A percentile compares a stretch with the other conserved stretches of the same genome.
phyloP scores from a whole-genome alignment of 2,797 vertebrate species.

The Thamnophis elegans region DNA sequence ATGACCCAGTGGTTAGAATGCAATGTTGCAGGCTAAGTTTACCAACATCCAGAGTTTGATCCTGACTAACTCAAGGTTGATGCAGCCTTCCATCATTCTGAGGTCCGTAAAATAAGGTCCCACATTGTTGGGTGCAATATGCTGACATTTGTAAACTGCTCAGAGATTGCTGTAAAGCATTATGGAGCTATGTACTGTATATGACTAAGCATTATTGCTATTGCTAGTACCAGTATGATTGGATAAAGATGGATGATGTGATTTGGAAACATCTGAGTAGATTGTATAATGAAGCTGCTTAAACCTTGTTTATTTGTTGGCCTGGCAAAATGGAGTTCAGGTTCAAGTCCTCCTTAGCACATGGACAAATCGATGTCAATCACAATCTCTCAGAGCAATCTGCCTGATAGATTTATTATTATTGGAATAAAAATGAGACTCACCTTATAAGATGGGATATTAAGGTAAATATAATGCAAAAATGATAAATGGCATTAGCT shows the following conservation, averaged over 20 bases:
- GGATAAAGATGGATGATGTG: neutral
- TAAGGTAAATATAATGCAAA: neutral
- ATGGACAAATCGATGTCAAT: neutral
- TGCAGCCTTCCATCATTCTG: neutral
- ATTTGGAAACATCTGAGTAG: neutral
- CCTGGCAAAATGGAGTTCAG: neutral
- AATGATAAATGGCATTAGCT: neutral
- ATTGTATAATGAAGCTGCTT: neutral
- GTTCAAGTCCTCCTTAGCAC: neutral
- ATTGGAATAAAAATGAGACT: neutral
- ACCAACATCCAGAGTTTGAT: neutral
- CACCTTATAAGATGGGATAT: neutral
- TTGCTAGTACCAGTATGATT: neutral
- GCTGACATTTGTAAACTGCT: neutral
- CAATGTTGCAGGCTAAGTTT: neutral
- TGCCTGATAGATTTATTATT: neutral
- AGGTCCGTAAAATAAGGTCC: neutral
- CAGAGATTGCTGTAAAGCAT: neutral
- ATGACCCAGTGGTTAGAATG: neutral
- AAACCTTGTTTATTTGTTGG: neutral
- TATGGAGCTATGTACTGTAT: neutral
- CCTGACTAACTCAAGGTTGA: neutral
- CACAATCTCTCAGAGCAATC: neutral
- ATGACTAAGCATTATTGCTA: neutral
- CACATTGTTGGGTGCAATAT: neutral